phyloP scores from a whole-genome alignment of 1,140 invertebrate genomes.

The Camponotus pennsylvanicus region DNA sequence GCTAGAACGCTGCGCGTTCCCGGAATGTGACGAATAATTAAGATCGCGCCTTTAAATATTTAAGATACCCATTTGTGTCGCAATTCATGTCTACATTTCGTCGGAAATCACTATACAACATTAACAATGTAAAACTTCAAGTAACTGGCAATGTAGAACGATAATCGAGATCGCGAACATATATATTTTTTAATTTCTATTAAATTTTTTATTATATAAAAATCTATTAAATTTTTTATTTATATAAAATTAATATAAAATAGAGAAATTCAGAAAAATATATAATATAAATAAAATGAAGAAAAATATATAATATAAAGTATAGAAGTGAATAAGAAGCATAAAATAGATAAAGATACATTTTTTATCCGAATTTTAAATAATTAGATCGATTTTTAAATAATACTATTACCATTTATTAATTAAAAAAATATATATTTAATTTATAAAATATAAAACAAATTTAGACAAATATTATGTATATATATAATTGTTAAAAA shows the following conservation, averaged over 20 bases:
- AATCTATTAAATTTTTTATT: background rate
- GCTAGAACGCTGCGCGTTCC: background rate
- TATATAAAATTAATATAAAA: background rate
- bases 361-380: background rate
- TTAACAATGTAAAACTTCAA: background rate
- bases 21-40: conserved; percentile 51
- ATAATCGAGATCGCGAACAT: no score
- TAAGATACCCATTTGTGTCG: conserved; percentile 27
- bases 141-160: background rate
- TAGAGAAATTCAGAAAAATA: background rate
- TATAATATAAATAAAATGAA: background rate
- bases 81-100: background rate
- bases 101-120: background rate
- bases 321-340: background rate
- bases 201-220: background rate
- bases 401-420: background rate
- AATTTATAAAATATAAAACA: background rate
- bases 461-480: background rate
- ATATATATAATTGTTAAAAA: background rate
- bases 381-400: background rate
- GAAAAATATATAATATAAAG: background rate
- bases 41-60: conserved; percentile 42
- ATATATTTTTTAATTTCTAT: no score
- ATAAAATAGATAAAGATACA: background rate
- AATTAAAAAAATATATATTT: no score